Evolutionary conservation across 1,140 invertebrate genomes (phyloP).

Genomic region (Drosophila bifasciata): DNA sequence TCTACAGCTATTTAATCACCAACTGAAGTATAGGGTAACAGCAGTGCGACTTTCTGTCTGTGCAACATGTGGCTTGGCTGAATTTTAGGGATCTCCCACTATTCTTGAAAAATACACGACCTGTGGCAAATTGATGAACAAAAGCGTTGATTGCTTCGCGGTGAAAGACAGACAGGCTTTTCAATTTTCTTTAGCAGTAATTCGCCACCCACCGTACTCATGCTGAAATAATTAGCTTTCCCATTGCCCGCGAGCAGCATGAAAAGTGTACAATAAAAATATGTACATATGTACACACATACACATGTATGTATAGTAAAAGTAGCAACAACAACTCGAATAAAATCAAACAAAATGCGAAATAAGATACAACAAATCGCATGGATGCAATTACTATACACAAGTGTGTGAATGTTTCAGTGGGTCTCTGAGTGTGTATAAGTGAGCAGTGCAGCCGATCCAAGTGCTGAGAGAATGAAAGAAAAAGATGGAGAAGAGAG

Average conservation of each 20-base stretch:
- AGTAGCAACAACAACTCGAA: slow-evolving; percentile 6
- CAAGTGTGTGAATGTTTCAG: slow-evolving; percentile 13
- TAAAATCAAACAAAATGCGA: slow-evolving; percentile 38
- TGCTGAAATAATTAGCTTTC: slow-evolving; percentile 44
- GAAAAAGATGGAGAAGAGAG: slow-evolving; percentile 19
- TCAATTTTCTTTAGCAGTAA: slow-evolving; percentile 14
- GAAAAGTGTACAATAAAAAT: slow-evolving; percentile 31
- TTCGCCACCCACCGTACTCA: slow-evolving; percentile 25
- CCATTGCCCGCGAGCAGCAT: slow-evolving; percentile 31
- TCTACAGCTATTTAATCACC: no score
- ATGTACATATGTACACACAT: slow-evolving; percentile 15
- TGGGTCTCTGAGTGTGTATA: slow-evolving; percentile 12
- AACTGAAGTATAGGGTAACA: no score
- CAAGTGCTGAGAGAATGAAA: slow-evolving; percentile 1
- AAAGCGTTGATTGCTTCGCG: no score
- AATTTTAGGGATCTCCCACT: no score
- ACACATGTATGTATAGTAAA: slow-evolving; percentile 13
- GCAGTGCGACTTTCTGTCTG: no score
- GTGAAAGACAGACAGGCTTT: no score
- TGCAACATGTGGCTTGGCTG: no score
- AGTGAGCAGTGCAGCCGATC: slow-evolving; percentile 15
- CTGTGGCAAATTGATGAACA: no score
- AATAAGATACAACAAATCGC: slow-evolving; percentile 35
- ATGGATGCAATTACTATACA: slow-evolving; percentile 40
- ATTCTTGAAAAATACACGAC: no score